Conservation (phyloP, 2,113 vertebrate species). For the Chunga burmeisteri region DNA sequence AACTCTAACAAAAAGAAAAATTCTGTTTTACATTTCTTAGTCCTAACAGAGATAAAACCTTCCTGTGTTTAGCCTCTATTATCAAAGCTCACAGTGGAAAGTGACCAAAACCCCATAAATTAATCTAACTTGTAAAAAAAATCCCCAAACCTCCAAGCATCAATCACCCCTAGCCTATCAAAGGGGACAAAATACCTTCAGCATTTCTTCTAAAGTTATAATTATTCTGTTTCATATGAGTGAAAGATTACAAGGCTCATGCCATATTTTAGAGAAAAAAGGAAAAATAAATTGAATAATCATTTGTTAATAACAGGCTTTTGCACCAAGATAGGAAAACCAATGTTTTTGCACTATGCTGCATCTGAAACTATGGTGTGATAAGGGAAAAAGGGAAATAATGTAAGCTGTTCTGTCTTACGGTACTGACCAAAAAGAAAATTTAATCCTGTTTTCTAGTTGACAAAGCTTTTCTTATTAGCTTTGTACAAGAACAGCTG, state of each 20-base stretch:
- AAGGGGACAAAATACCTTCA: constrained; percentile 4
- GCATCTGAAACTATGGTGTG: not conserved
- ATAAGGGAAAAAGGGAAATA: not conserved
- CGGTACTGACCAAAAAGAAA: not conserved
- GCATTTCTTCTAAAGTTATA: not conserved
- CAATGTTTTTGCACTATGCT: not conserved
- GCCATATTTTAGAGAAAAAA: not conserved
- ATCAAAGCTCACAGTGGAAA: not conserved
- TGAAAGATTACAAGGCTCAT: not conserved
- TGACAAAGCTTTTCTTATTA: not conserved
- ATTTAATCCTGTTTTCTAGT: not conserved
- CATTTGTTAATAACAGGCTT: constrained; percentile 1
- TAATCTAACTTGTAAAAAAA: not conserved
- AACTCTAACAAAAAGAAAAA: constrained; percentile 48
- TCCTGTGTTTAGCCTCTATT: not conserved
- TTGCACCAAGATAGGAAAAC: not conserved
- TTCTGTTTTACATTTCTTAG: not conserved
- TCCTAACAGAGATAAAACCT: not conserved
- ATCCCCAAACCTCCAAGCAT: not conserved
- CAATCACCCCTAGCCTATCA: not conserved
- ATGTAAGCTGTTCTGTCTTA: not conserved
- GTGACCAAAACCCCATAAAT: constrained; percentile 1
- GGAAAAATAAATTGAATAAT: constrained; percentile 19
- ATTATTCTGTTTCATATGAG: not conserved
- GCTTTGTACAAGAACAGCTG: not conserved